Evolutionary conservation across 2,888 invertebrate species (phyloP).

Genomic region (Erebia aethiops): DNA sequence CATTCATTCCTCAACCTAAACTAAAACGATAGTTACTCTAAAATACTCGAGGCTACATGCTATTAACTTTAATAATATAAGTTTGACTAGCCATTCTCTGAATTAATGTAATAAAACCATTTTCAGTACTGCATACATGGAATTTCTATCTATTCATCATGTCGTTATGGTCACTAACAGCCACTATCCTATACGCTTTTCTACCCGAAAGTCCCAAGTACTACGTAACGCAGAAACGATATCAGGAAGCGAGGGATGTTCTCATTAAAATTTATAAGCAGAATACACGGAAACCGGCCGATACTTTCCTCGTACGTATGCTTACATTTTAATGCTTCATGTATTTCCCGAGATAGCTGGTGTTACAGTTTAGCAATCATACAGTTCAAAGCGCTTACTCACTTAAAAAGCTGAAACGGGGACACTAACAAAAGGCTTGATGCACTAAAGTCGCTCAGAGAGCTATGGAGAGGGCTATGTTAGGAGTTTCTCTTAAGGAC

Average conservation of each 20-base stretch:
- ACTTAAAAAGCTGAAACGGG: too few relatives aligned
- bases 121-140: slow-evolving; percentile 71
- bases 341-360: not conserved
- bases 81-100: too few relatives aligned
- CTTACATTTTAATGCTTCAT: slow-evolving; percentile 17
- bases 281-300: slow-evolving; percentile 61
- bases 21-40: too few relatives aligned
- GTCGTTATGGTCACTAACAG: slow-evolving; percentile 58
- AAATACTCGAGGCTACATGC: too few relatives aligned
- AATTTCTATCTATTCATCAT: slow-evolving; percentile 64
- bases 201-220: slow-evolving; percentile 72
- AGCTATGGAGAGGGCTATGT: too few relatives aligned
- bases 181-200: slow-evolving; percentile 54
- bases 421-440: too few relatives aligned
- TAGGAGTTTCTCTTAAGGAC: too few relatives aligned
- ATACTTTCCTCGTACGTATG: slow-evolving; percentile 65
- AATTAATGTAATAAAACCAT: not conserved
- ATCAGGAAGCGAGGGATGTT: slow-evolving; percentile 61
- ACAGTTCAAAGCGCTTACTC: not conserved
- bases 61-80: too few relatives aligned
- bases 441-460: too few relatives aligned
- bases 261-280: slow-evolving; percentile 61
- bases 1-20: too few relatives aligned
- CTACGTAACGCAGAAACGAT: slow-evolving; percentile 61
- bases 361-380: not conserved